Conservation (phyloP, 1,140 invertebrate genomes). For the Arion vulgaris region DNA sequence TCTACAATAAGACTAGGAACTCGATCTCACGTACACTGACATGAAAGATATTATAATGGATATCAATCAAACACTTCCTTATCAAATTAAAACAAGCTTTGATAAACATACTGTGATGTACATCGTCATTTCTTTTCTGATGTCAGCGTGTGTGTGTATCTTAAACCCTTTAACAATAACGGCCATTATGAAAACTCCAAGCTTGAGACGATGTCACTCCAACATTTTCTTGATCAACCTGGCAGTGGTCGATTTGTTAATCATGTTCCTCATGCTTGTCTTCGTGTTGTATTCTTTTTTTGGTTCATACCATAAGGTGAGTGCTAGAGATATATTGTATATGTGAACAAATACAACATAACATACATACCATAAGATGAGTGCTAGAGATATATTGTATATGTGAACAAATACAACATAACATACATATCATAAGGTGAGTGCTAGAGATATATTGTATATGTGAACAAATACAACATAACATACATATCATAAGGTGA, state of each 20-base stretch:
- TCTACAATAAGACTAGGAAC: too few species aligned
- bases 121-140: background rate
- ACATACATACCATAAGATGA: too few species aligned
- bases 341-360: too few species aligned
- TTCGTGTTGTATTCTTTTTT: background rate
- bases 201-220: constrained; percentile 18
- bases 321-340: too few species aligned
- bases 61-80: background rate
- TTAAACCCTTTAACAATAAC: background rate
- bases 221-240: constrained; percentile 30
- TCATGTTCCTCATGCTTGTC: background rate
- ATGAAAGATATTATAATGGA: background rate
- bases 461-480: too few species aligned
- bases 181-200: constrained; percentile 4
- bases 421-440: too few species aligned
- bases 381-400: too few species aligned
- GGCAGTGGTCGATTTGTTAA: constrained; percentile 2
- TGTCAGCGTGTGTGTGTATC: background rate
- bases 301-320: background rate
- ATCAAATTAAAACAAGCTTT: background rate
- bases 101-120: background rate
- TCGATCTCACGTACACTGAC: too few species aligned
- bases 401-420: too few species aligned
- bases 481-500: too few species aligned
- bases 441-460: too few species aligned